Conservation (phyloP, 2,888 invertebrate species). For the Petrolisthes cinctipes region DNA sequence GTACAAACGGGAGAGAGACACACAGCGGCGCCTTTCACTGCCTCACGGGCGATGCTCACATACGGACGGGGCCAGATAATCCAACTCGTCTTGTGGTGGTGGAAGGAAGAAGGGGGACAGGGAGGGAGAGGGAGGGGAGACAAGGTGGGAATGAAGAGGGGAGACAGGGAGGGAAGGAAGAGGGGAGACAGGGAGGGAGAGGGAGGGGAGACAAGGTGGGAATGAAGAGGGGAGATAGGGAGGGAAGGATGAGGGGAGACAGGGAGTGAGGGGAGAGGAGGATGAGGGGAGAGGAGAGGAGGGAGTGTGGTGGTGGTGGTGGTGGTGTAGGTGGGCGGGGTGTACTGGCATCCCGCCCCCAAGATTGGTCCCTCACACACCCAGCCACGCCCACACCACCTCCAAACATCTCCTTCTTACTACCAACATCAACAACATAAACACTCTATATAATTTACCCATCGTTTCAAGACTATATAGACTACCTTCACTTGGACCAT, state of each 20-base stretch:
- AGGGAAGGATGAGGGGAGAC: too few relatives aligned
- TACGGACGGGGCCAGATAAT: constrained; percentile 52
- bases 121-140: constrained; percentile 29
- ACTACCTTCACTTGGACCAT: too few relatives aligned
- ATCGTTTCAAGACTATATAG: too few relatives aligned
- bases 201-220: too few relatives aligned
- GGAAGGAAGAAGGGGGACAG: background rate
- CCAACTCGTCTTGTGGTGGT: constrained; percentile 43
- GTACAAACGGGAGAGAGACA: background rate
- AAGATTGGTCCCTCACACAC: constrained; percentile 35
- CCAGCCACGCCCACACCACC: constrained; percentile 47
- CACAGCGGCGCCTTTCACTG: constrained; percentile 41
- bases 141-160: background rate
- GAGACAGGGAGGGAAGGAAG: too few relatives aligned
- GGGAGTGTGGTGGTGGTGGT: background rate
- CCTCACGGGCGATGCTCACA: constrained; percentile 54
- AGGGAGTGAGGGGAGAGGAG: too few relatives aligned
- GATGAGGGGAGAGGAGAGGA: background rate
- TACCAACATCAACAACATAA: background rate
- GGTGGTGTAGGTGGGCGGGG: constrained; percentile 44
- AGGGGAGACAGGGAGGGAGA: too few relatives aligned
- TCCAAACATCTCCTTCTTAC: background rate
- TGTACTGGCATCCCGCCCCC: constrained; percentile 24
- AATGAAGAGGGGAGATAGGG: too few relatives aligned
- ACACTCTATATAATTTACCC: background rate